These are phyloP conservation scores for Haplochromis vanheusdeni DNA, from an alignment of 2,113 vertebrate genomes.

Conservation along the genomic window DNA sequence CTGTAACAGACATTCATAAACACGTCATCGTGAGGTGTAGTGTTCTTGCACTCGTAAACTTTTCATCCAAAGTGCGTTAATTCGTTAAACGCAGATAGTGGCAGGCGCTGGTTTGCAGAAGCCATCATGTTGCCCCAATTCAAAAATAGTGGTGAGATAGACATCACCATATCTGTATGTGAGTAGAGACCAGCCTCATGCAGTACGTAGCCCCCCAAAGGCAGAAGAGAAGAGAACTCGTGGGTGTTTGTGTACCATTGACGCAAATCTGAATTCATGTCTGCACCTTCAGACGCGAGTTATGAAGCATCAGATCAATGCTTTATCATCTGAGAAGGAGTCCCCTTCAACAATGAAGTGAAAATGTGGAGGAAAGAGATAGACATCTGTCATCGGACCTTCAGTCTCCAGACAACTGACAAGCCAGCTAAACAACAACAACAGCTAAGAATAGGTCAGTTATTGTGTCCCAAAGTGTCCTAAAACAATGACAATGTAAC, in stretches of 20 bases:
- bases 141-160: neutral
- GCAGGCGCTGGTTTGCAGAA: neutral
- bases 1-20: neutral
- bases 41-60: neutral
- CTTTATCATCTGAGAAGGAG: accelerated
- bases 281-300: neutral
- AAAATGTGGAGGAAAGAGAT: neutral
- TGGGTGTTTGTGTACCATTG: accelerated
- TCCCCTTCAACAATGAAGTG: neutral
- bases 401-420: neutral
- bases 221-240: neutral
- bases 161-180: neutral
- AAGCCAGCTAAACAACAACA: neutral
- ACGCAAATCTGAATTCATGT: neutral
- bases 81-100: accelerated
- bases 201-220: neutral
- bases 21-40: accelerated
- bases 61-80: neutral
- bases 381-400: neutral
- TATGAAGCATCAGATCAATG: neutral
- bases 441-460: neutral
- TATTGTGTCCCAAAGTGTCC: neutral
- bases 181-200: neutral
- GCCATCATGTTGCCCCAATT: neutral
- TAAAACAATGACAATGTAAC: neutral